phyloP scores from a whole-genome alignment of 2,888 invertebrate species.

The Noctua fimbriata region DNA sequence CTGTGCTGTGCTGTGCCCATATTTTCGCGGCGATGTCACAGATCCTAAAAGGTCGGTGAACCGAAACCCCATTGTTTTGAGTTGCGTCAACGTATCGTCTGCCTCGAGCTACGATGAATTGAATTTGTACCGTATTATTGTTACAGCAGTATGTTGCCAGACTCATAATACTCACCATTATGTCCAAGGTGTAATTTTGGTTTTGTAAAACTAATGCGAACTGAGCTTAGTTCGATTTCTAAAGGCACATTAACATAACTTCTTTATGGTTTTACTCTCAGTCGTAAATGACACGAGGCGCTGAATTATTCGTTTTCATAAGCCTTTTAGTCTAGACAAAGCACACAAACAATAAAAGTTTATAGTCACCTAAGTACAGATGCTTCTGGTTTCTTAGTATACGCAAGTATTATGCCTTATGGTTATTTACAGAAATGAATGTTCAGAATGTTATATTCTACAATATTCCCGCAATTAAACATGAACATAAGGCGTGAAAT shows the following conservation, averaged over 20 bases:
- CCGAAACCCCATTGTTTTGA: slow-evolving; percentile 88
- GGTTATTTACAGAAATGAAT: slow-evolving; percentile 23
- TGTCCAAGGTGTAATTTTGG: slow-evolving; percentile 71
- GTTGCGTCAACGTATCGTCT: slow-evolving; percentile 89
- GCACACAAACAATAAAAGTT: slow-evolving; percentile 22
- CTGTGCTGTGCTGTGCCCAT: slow-evolving; percentile 81
- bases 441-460: slow-evolving; percentile 14
- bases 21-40: slow-evolving; percentile 89
- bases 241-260: slow-evolving; percentile 17
- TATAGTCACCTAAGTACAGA: neutral
- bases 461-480: slow-evolving; percentile 38
- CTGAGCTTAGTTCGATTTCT: slow-evolving; percentile 39
- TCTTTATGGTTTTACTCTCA: slow-evolving; percentile 15
- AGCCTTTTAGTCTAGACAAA: slow-evolving; percentile 28
- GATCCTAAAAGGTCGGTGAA: slow-evolving; percentile 88
- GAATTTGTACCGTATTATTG: slow-evolving; percentile 86
- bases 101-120: slow-evolving; percentile 84
- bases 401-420: neutral
- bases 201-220: slow-evolving; percentile 69
- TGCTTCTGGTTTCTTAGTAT: slow-evolving; percentile 35
- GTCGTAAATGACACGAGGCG: slow-evolving; percentile 20
- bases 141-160: slow-evolving; percentile 79
- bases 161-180: slow-evolving; percentile 79
- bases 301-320: slow-evolving; percentile 29
- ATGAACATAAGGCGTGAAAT: slow-evolving; percentile 46